These are phyloP conservation scores for Malurus cyaneus DNA, from an alignment of 2,113 vertebrate genomes.

Conservation along the genomic window DNA sequence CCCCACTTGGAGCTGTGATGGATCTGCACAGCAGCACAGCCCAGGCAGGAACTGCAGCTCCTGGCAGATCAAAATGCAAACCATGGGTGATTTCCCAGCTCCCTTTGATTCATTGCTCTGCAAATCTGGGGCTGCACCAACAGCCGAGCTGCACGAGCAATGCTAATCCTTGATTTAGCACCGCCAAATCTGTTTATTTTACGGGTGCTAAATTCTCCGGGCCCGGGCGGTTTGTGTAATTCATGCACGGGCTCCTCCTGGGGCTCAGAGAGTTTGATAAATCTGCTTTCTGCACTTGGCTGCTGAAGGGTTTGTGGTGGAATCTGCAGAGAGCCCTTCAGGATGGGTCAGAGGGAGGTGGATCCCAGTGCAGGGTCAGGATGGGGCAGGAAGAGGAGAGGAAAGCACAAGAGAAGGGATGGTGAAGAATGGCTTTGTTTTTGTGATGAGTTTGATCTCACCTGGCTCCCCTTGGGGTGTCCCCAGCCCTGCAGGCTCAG, in stretches of 20 bases:
- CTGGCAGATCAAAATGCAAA: not conserved
- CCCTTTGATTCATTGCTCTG: not conserved
- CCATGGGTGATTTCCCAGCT: fast-evolving
- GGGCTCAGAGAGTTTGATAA: not conserved
- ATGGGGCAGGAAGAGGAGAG: fast-evolving
- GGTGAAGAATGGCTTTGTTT: not conserved
- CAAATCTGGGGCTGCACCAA: not conserved
- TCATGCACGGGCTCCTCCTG: fast-evolving
- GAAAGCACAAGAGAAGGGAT: not conserved
- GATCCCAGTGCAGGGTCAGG: fast-evolving
- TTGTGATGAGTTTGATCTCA: fast-evolving
- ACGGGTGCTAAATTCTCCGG: not conserved
- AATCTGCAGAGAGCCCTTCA: not conserved
- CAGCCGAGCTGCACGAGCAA: not conserved
- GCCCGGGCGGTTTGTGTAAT: fast-evolving
- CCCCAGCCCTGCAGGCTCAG: not conserved
- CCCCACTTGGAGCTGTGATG: not conserved
- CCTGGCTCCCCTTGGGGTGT: not conserved
- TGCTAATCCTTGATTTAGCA: not conserved
- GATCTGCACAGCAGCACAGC: not conserved
- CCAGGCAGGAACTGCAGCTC: not conserved
- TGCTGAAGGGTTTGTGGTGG: not conserved
- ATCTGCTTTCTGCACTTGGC: fast-evolving
- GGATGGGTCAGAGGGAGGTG: not conserved
- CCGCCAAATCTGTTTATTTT: not conserved